Conservation (phyloP, 2,888 invertebrate species). For the Trissonchulus sp. region DNA sequence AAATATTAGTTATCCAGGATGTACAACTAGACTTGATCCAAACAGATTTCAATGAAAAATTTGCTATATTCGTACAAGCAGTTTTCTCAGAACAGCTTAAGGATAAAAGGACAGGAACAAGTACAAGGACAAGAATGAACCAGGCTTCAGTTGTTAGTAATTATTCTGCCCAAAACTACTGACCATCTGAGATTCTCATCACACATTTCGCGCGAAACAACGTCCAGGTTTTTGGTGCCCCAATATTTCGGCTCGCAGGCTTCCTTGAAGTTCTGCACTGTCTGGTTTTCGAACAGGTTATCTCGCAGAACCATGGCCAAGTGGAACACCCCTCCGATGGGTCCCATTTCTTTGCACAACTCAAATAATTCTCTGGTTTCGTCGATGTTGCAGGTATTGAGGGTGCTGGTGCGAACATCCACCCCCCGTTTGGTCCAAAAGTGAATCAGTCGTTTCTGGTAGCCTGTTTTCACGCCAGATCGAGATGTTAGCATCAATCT, state of each 20-base stretch:
- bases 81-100: too few relatives aligned
- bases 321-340: constrained; percentile 77
- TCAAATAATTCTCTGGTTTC: constrained; percentile 37
- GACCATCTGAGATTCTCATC: too few relatives aligned
- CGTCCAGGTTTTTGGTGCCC: constrained; percentile 77
- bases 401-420: too few relatives aligned
- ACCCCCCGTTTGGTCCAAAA: constrained; percentile 52
- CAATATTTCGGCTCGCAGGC: constrained; percentile 76
- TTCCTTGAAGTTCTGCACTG: constrained; percentile 57
- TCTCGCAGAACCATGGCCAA: constrained; percentile 70
- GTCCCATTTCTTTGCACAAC: constrained; percentile 45
- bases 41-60: too few relatives aligned
- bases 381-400: constrained; percentile 43
- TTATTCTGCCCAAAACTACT: too few relatives aligned
- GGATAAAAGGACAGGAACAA: too few relatives aligned
- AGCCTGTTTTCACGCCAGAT: constrained; percentile 77
- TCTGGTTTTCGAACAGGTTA: constrained; percentile 57
- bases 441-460: constrained; percentile 73
- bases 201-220: too few relatives aligned
- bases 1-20: too few relatives aligned
- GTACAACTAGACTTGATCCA: too few relatives aligned
- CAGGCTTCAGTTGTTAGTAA: too few relatives aligned
- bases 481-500: constrained; percentile 72
- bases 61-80: too few relatives aligned
- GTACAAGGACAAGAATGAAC: too few relatives aligned